These are phyloP conservation scores for Temnothorax ravouxi DNA, from an alignment of 2,888 invertebrate genomes.

Conservation along the genomic window DNA sequence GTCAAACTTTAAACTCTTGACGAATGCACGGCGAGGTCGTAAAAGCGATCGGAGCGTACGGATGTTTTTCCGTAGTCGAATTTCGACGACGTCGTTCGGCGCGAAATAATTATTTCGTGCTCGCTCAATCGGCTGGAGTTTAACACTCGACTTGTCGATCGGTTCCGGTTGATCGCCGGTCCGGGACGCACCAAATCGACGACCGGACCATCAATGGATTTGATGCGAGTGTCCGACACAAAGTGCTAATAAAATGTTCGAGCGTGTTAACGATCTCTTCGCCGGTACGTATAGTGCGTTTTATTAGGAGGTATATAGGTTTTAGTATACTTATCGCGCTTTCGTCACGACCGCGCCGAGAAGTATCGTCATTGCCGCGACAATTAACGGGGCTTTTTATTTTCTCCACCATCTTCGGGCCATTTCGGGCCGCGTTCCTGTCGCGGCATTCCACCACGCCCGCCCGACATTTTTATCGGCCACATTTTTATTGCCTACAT, in stretches of 20 bases:
- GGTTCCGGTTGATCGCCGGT: slow-evolving; percentile 67
- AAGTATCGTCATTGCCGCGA: slow-evolving; percentile 27
- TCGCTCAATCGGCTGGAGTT: slow-evolving; percentile 55
- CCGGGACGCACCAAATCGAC: slow-evolving; percentile 68
- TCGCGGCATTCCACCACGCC: slow-evolving; percentile 14
- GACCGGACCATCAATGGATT: slow-evolving; percentile 73
- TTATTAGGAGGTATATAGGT: slow-evolving; percentile 51
- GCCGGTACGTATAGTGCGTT: slow-evolving; percentile 45
- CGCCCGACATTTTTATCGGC: slow-evolving; percentile 42
- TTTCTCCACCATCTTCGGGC: slow-evolving; percentile 25
- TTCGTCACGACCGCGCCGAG: slow-evolving; percentile 19
- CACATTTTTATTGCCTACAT: slow-evolving; percentile 49
- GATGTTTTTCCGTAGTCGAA: background rate
- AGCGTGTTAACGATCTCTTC: slow-evolving; percentile 72
- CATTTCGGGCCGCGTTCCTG: slow-evolving; percentile 17
- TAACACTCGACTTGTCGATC: slow-evolving; percentile 66
- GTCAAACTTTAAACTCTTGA: slow-evolving; percentile 19
- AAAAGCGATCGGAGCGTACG: background rate
- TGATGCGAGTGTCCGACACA: slow-evolving; percentile 63
- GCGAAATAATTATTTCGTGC: slow-evolving; percentile 67
- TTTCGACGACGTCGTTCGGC: slow-evolving; percentile 23
- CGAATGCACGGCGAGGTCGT: background rate
- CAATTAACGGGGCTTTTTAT: slow-evolving; percentile 53
- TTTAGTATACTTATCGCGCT: slow-evolving; percentile 26
- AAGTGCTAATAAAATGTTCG: slow-evolving; percentile 76